Evolutionary conservation across 2,888 invertebrate species (phyloP).

Genomic region (Herminia tarsipennalis): DNA sequence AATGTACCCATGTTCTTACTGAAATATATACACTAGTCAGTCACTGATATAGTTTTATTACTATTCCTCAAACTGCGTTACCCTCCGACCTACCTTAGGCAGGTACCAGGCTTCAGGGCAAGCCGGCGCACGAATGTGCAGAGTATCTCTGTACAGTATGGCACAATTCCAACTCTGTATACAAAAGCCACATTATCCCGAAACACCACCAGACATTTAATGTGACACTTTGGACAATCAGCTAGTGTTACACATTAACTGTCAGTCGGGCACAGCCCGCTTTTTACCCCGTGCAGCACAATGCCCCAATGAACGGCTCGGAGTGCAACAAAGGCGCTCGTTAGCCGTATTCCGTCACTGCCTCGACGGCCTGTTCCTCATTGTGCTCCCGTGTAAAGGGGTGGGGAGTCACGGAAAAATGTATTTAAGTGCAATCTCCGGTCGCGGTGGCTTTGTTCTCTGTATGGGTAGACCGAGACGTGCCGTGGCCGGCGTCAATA

Average conservation of each 20-base stretch:
- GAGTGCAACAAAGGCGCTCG: slow-evolving; percentile 49
- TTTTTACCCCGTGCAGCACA: slow-evolving; percentile 21
- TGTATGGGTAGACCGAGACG: slow-evolving; percentile 10
- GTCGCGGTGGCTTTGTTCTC: slow-evolving; percentile 50
- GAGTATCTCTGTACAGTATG: too few relatives aligned
- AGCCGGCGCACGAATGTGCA: too few relatives aligned
- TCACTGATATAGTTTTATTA: too few relatives aligned
- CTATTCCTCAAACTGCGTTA: too few relatives aligned
- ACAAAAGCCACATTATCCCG: too few relatives aligned
- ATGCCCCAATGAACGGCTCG: slow-evolving; percentile 27
- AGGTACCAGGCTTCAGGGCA: too few relatives aligned
- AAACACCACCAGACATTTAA: slow-evolving; percentile 2
- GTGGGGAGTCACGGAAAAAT: slow-evolving; percentile 50
- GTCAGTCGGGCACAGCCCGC: not conserved
- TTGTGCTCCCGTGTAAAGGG: slow-evolving; percentile 6
- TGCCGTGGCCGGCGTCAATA: slow-evolving; percentile 1
- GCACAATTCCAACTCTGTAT: too few relatives aligned
- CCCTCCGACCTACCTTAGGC: too few relatives aligned
- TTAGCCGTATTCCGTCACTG: slow-evolving; percentile 41
- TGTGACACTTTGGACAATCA: slow-evolving; percentile 1
- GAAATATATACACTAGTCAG: too few relatives aligned
- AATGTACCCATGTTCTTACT: too few relatives aligned
- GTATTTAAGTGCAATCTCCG: slow-evolving; percentile 67
- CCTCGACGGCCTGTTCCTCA: slow-evolving; percentile 2
- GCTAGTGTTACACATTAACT: slow-evolving; percentile 4